Percentiles rank a stretch among this genome's conserved stretches.
These are phyloP conservation scores for Horisme vitalbata DNA, from an alignment of 2,888 invertebrate species.

Conservation along the genomic window DNA sequence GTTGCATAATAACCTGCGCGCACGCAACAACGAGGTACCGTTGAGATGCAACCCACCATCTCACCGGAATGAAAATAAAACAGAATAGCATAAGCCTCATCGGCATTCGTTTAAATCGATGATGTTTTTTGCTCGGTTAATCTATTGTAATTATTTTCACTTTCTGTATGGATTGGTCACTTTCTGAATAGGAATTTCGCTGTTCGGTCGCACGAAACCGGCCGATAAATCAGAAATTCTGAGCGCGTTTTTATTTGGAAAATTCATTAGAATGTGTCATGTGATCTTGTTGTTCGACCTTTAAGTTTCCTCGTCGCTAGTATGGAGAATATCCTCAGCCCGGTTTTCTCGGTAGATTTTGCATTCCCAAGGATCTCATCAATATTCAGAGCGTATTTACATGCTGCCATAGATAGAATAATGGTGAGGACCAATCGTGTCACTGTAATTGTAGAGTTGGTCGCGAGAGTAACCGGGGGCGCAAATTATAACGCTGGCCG, in stretches of 20 bases:
- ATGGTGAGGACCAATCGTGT: constrained; percentile 35
- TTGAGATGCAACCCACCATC: constrained; percentile 48
- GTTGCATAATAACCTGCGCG: constrained; percentile 70
- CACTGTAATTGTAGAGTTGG: constrained; percentile 54
- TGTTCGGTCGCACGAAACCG: constrained; percentile 6
- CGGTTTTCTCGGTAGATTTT: constrained; percentile 43
- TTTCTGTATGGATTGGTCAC: constrained; percentile 33
- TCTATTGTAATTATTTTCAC: constrained; percentile 36
- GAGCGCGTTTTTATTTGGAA: constrained; percentile 10
- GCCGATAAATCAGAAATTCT: neutral
- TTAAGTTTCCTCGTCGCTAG: constrained; percentile 44
- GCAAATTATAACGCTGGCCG: constrained; percentile 44
- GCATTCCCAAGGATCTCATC: constrained; percentile 53
- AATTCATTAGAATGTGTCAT: constrained; percentile 5
- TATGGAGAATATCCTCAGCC: constrained; percentile 46
- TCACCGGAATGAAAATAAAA: constrained; percentile 49
- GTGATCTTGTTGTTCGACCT: constrained; percentile 11
- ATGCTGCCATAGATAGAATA: constrained; percentile 45
- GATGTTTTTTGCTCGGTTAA: constrained; percentile 35
- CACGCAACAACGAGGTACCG: constrained; percentile 70
- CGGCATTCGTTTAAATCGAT: constrained; percentile 46
- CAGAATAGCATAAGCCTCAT: constrained; percentile 43
- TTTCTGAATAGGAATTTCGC: constrained; percentile 28
- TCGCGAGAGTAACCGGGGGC: constrained; percentile 49
- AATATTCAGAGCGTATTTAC: constrained; percentile 61